phyloP scores from a whole-genome alignment of 2,113 vertebrate genomes.

The Ptilonorhynchus violaceus region DNA sequence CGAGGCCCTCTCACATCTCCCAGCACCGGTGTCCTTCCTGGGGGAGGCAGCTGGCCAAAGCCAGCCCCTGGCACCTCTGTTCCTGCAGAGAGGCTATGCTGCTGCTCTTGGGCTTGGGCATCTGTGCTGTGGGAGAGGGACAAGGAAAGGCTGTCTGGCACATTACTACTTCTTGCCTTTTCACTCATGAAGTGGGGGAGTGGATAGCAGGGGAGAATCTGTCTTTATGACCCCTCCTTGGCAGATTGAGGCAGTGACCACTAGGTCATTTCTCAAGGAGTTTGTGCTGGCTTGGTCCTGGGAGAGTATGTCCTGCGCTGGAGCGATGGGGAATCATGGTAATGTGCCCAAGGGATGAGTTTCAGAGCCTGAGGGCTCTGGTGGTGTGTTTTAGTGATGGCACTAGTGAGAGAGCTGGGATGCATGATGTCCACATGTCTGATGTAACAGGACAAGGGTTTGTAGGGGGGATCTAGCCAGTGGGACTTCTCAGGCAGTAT shows the following conservation, averaged over 20 bases:
- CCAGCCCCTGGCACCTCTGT: not conserved
- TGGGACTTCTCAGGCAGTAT: not conserved
- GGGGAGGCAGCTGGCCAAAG: not conserved
- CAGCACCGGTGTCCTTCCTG: not conserved
- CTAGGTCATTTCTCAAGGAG: not conserved
- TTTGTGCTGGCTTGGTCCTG: not conserved
- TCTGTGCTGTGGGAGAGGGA: not conserved
- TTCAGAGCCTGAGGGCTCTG: not conserved
- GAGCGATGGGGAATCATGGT: rapidly evolving
- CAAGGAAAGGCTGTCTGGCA: not conserved
- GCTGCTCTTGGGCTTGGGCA: not conserved
- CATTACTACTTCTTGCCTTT: not conserved
- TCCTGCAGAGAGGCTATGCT: not conserved
- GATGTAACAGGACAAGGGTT: not conserved
- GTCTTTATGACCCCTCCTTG: not conserved
- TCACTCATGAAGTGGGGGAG: not conserved
- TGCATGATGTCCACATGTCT: not conserved
- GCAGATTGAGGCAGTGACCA: not conserved
- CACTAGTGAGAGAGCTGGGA: not conserved
- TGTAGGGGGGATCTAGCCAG: not conserved
- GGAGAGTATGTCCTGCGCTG: not conserved
- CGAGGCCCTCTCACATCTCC: not conserved
- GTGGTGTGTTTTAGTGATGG: not conserved
- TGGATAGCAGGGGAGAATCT: not conserved
- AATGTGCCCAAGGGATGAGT: not conserved